Evolutionary conservation across 1,140 invertebrate species (phyloP), one percentile per base, ranked within the genome.

Genomic region (Ladona fulva): DNA sequence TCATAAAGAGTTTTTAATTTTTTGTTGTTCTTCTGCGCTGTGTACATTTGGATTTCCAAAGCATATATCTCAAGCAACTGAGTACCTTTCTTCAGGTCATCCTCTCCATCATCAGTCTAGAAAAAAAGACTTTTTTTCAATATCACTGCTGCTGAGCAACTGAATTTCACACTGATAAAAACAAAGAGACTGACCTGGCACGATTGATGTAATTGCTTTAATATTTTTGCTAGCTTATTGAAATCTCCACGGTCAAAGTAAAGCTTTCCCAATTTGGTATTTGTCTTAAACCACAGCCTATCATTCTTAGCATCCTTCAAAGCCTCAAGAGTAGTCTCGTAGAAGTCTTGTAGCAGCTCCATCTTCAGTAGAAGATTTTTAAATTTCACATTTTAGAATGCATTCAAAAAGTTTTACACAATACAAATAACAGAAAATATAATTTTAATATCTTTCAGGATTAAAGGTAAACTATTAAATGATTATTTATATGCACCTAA

Each of bases 1-100:
- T 99, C 97, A 85, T 99, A 99, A 0, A 99, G 87, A 6, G 95
- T 94, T 87, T 99, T 99, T 10, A 99, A 86, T 85, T 99, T 99
- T 84, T 99, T 99, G 84, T 99, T 99, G 85, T 99, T 99, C 84
- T 99, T 99, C 87, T 99, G 97, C 77, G 96, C 96, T 0, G 98
- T 99, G 84, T 99, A 99, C 98, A 99, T 99, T 89, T 99, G 98
- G 83, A 99, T 99, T 90, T 99, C 98, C 80, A 99, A 86, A 0
- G 98, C 98, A 87, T 99, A 99, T 77, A 99, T 99, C 87, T 99
- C 98, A 74, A 99, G 86, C 11, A 99, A 86, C 83, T 99, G 98
- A 1, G 98, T 99, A 74, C 97, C 97, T 86, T 99, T 99, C 85
- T 99, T 99, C 75, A 99, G 87, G 86, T 99, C 98, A 88, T 99